Conservation (phyloP, 2,797 vertebrate genomes). For the Pipistrellus pipistrellus region DNA sequence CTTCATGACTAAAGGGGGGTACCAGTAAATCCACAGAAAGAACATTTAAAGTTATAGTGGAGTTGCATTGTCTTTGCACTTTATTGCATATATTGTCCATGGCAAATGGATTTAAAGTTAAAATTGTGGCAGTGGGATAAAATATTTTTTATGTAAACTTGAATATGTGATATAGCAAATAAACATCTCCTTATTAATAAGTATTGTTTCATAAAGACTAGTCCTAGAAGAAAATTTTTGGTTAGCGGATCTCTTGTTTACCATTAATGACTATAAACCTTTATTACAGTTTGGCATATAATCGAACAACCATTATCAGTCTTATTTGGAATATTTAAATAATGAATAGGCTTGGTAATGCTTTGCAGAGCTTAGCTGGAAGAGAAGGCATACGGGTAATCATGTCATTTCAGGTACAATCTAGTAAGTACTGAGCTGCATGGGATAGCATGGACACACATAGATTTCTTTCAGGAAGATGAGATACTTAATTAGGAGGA, state of each 20-base stretch:
- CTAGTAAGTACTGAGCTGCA: background rate
- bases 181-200: background rate
- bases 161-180: background rate
- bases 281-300: background rate
- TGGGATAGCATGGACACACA: background rate
- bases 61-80: background rate
- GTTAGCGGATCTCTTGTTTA: background rate
- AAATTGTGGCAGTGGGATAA: background rate
- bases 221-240: background rate
- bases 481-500: background rate
- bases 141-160: background rate
- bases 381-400: background rate
- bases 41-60: background rate
- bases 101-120: background rate
- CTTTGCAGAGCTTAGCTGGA: background rate
- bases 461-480: background rate
- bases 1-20: background rate
- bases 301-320: background rate
- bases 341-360: background rate
- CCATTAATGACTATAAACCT: background rate
- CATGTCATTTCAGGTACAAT: background rate
- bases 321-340: background rate
- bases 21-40: background rate
- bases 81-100: background rate
- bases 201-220: background rate